Conservation (phyloP, 1,140 invertebrate species). For the Ostrea edulis region DNA sequence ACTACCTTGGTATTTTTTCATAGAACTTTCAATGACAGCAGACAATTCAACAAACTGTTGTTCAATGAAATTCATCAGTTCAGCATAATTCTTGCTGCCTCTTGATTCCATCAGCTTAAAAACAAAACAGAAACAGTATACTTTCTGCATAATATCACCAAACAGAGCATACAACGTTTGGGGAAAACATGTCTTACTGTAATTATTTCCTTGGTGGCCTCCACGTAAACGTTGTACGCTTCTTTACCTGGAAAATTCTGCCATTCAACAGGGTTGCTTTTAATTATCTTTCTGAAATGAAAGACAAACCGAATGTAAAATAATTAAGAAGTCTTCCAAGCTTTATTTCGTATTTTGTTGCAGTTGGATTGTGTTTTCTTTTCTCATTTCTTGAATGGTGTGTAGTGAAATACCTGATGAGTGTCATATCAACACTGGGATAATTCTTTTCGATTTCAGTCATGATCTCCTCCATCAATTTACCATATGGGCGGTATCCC, state of each 20-base stretch:
- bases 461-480: constrained; percentile 29
- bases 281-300: background rate
- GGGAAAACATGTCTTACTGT: background rate
- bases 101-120: constrained; percentile 9
- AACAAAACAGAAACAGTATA: background rate
- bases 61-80: constrained; percentile 32
- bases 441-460: background rate
- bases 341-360: too few species aligned
- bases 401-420: background rate
- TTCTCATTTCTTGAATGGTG: too few species aligned
- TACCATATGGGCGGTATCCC: constrained; percentile 25
- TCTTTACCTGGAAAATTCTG: constrained; percentile 22
- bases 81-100: background rate
- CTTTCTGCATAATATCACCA: background rate
- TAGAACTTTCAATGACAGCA: background rate
- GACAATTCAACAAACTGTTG: constrained; percentile 36
- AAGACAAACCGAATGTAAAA: background rate
- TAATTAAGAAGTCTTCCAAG: background rate
- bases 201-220: constrained; percentile 21
- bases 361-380: too few species aligned
- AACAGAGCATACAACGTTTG: background rate
- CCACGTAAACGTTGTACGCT: constrained; percentile 6
- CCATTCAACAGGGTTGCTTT: background rate
- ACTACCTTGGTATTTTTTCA: constrained; percentile 25
- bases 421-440: background rate